Evolutionary conservation across 2,888 invertebrate species (phyloP), one percentile per base, ranked within the genome.

Genomic region (Siphonodentalium dalli): DNA sequence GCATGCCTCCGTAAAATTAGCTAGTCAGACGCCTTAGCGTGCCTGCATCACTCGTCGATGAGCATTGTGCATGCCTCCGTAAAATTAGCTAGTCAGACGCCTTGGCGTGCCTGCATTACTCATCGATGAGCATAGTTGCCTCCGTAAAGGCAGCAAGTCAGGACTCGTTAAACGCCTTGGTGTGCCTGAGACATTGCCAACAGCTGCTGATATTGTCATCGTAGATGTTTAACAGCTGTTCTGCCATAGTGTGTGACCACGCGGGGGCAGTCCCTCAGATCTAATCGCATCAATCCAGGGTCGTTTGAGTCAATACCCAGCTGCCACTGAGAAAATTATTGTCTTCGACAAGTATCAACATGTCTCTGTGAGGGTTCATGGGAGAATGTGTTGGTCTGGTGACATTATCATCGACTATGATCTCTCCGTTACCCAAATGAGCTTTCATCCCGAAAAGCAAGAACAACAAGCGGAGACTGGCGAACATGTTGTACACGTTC

Each of bases 341-440:
- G 49, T 54, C 33, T 54, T 51, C 26, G 44, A 54, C 44, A 49
- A 44, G 39, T 51, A 43, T 31, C 23, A 51, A n/a, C 26, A 38
- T 26, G 28, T 54, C 2, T 51, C 54, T 28, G 54, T 44, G 38
- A 54, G 43, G 41, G 50, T 50, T 43, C 54, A 54, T 31, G 54
- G 50, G 39, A 51, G 42, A 37, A 37, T 44, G 31, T 26, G 44
- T 39, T 37, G 43, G 15, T 42, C 50, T 28, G 37, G 50, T 38
- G 54, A 50, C 28, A 26, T 27, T 29, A 28, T 24, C 1, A 24
- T 38, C 28, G 40, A 45, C 21, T 47, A 46, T 21, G 29, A 48
- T n/a, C 15, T 51, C 28, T 34, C 43, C 26, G 23, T 51, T 20
- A 29, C 51, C 51, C 3, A 51, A 51, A 24, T 35, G 51, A 35